Evolutionary conservation across 2,888 invertebrate genomes (phyloP), one percentile per base, ranked within the genome.

Genomic region (Papilio gigon): DNA sequence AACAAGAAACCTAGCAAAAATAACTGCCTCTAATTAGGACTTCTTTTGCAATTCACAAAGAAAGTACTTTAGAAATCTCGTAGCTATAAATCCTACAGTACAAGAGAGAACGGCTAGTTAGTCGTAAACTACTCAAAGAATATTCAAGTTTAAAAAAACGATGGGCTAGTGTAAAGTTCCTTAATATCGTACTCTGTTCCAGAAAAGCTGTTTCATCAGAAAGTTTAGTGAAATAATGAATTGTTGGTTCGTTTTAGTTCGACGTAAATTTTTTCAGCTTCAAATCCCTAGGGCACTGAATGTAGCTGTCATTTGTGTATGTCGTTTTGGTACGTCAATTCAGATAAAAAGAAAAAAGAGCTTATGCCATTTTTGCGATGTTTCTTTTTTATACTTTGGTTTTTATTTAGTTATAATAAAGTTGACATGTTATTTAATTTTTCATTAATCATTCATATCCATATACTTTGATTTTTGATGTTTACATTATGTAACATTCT

Each of bases 1-100:
- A 64, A 64, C 53, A 64, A 64, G 63, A 64, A 64, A 64, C 50
- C 53, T 35, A 53, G 44, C n/a, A 53, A 37, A 63, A 64, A 50
- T 35, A 64, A 35, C 44, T 47, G 37, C 60, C 37, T 61, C 37
- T 61, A 60, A 66, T 58, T 66, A 44, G 47, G 56, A 44, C 65
- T 44, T 33, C 50, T 40, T 67, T 67, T 66, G 59, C 47, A 35
- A 66, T 33, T 35, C 67, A 50, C 50, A 37, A 67, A 50, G 60
- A 67, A 67, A 60, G 44, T 50, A 30, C 60, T 47, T 50, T 20
- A 61, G 60, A 67, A 60, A 60, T 60, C 27, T 25, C 50, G 35
- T 60, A 14, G 60, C 40, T 61, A 25, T 56, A 53, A 64, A 47
- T 47, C 33, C 17, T 47, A 35, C 65, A 47, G 25, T 35, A 44